Percentiles rank a stretch among this genome's conserved stretches.
These are phyloP conservation scores for Apis laboriosa DNA, from an alignment of 1,140 invertebrate species.

Conservation along the genomic window DNA sequence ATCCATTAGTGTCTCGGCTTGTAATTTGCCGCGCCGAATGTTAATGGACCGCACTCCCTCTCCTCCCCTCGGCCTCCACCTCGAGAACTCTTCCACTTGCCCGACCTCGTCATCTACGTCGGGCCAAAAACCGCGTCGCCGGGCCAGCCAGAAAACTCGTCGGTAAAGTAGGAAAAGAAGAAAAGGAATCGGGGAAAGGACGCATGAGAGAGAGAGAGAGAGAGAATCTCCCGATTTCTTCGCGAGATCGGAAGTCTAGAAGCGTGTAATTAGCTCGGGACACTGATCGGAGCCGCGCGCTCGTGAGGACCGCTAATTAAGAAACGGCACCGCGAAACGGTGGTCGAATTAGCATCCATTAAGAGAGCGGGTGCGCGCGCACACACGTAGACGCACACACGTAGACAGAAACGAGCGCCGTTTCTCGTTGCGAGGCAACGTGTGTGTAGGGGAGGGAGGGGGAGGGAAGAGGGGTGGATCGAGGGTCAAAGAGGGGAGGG, in stretches of 20 bases:
- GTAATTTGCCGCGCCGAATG: slow-evolving; percentile 81
- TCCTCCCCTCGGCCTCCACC: slow-evolving; percentile 6
- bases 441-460: neutral
- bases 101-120: neutral
- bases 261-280: slow-evolving; percentile 63
- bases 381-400: slow-evolving; percentile 57
- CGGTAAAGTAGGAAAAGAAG: neutral
- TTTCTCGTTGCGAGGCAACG: slow-evolving; percentile 22
- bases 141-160: neutral
- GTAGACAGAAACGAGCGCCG: slow-evolving; percentile 22
- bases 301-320: slow-evolving; percentile 65
- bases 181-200: neutral
- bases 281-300: slow-evolving; percentile 51
- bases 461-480: neutral
- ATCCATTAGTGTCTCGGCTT: slow-evolving; percentile 78
- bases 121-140: neutral
- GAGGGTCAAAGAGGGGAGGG: slow-evolving; percentile 9
- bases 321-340: slow-evolving; percentile 68
- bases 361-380: slow-evolving; percentile 49
- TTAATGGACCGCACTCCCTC: slow-evolving; percentile 74
- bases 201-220: no score
- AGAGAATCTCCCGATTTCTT: neutral
- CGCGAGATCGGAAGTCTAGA: slow-evolving; percentile 30
- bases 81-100: slow-evolving; percentile 5
- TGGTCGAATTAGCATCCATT: slow-evolving; percentile 69